Conservation (phyloP, 2,797 vertebrate genomes). For the Coreius guichenoti region DNA sequence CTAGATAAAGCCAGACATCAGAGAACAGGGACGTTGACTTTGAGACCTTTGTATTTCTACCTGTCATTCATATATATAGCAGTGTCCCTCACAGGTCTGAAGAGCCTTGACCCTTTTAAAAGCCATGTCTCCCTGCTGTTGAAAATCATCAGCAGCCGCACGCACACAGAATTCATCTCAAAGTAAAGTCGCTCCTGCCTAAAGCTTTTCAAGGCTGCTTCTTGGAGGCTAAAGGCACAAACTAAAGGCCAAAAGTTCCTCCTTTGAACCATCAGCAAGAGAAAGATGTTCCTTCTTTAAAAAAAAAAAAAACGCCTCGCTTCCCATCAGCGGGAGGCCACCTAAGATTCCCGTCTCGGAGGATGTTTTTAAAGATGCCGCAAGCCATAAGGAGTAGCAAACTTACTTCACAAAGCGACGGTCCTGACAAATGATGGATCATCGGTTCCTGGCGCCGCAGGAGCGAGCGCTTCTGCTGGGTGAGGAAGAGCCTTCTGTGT, state of each 20-base stretch:
- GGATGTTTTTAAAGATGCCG: conserved; percentile 39
- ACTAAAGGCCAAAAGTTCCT: conserved; percentile 32
- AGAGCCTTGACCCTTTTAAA: conserved; percentile 36
- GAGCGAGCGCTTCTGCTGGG: conserved; percentile 35
- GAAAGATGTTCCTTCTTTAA: not conserved
- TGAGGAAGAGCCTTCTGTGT: conserved; percentile 51
- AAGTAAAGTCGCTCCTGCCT: conserved; percentile 25
- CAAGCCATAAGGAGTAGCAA: conserved; percentile 31
- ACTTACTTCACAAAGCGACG: conserved; percentile 30
- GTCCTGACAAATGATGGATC: conserved; percentile 53
- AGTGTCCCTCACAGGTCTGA: conserved; percentile 6
- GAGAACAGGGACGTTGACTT: not conserved
- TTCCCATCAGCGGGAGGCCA: conserved; percentile 3
- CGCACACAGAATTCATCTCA: conserved; percentile 35
- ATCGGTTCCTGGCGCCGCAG: conserved; percentile 38
- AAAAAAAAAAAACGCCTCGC: not conserved
- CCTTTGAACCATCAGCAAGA: conserved; percentile 32
- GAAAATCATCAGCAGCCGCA: conserved; percentile 41
- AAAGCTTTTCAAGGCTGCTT: conserved; percentile 1
- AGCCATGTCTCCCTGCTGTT: not conserved
- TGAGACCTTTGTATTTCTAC: not conserved
- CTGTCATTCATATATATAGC: not conserved
- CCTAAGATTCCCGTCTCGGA: conserved; percentile 8
- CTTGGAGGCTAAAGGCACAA: not conserved
- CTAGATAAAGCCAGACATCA: conserved; percentile 9